These are phyloP conservation scores for Antennarius striatus DNA, from an alignment of 2,113 vertebrate species.

Conservation along the genomic window DNA sequence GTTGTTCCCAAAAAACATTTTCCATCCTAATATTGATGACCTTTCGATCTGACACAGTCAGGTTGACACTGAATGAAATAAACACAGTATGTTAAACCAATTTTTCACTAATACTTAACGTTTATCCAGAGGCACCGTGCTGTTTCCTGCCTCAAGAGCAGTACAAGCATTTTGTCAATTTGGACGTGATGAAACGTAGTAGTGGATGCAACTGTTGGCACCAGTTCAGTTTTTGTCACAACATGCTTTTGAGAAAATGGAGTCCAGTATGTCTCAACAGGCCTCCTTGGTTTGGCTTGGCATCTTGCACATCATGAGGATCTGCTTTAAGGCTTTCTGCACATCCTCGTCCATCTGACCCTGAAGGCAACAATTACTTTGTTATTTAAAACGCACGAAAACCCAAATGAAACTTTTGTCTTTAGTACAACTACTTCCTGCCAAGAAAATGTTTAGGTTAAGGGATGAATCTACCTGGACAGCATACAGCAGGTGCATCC, in stretches of 20 bases:
- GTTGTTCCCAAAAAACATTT: not conserved
- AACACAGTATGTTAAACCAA: slow-evolving; percentile 49
- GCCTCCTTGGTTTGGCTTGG: slow-evolving; percentile 89
- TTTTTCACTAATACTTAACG: slow-evolving; percentile 29
- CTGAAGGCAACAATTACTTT: slow-evolving; percentile 66
- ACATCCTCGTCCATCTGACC: slow-evolving; percentile 99
- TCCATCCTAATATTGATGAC: slow-evolving; percentile 1
- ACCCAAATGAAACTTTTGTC: not conserved
- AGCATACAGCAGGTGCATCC: slow-evolving; percentile 97
- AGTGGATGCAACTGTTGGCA: not conserved
- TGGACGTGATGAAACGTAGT: not conserved
- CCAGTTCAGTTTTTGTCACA: slow-evolving; percentile 4
- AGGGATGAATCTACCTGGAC: slow-evolving; percentile 87
- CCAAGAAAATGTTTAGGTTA: not conserved
- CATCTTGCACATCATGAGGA: slow-evolving; percentile 96
- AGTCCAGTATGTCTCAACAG: slow-evolving; percentile 45
- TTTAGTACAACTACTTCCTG: not conserved
- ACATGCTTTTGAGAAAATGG: too few species aligned
- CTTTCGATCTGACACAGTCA: not conserved
- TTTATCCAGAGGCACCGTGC: slow-evolving; percentile 53
- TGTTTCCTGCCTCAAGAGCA: slow-evolving; percentile 10
- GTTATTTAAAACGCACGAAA: too few species aligned
- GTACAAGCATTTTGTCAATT: slow-evolving; percentile 6
- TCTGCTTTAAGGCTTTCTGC: slow-evolving; percentile 96
- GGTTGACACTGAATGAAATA: slow-evolving; percentile 17